Conservation (phyloP, 2,888 invertebrate genomes). For the Tetrapedia diversipes region DNA sequence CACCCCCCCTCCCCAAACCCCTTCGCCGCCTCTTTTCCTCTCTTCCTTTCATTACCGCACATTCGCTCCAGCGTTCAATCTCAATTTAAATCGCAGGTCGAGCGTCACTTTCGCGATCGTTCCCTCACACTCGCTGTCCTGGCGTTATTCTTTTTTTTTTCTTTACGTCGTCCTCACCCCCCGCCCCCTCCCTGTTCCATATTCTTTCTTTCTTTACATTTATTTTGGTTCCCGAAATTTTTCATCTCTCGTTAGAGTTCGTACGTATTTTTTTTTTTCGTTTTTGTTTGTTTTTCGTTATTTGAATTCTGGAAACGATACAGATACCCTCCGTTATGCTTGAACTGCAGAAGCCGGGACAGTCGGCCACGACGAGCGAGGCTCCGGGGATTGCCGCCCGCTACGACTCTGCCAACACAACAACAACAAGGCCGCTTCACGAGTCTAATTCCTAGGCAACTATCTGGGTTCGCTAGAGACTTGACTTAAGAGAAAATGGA, state of each 20-base stretch:
- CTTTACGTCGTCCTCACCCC: not conserved
- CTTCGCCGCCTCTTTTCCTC: not conserved
- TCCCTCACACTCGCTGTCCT: slow-evolving; percentile 12
- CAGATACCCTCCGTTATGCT: slow-evolving; percentile 94
- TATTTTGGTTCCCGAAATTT: slow-evolving; percentile 9
- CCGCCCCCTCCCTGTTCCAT: slow-evolving; percentile 5
- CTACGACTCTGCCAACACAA: slow-evolving; percentile 83
- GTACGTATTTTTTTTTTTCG: no score
- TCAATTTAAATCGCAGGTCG: slow-evolving; percentile 21
- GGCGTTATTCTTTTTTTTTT: not conserved
- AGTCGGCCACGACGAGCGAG: slow-evolving; percentile 95
- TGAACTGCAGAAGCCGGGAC: slow-evolving; percentile 95
- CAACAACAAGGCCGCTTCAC: slow-evolving; percentile 82
- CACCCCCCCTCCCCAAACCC: not conserved
- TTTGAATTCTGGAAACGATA: slow-evolving; percentile 78
- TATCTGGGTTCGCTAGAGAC: slow-evolving; percentile 60
- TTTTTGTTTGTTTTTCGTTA: not conserved
- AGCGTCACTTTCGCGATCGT: slow-evolving; percentile 13
- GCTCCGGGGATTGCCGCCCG: slow-evolving; percentile 90
- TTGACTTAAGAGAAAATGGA: slow-evolving; percentile 78
- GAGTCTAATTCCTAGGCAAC: slow-evolving; percentile 80
- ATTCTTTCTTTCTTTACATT: slow-evolving; percentile 31
- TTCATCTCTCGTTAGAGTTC: slow-evolving; percentile 14
- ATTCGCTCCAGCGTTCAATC: slow-evolving; percentile 23
- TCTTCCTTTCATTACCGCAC: not conserved